A percentile compares a stretch with the other conserved stretches of the same genome.
These are phyloP conservation scores for Didymodactylos carnosus DNA, from an alignment of 2,888 invertebrate species.

Conservation along the genomic window DNA sequence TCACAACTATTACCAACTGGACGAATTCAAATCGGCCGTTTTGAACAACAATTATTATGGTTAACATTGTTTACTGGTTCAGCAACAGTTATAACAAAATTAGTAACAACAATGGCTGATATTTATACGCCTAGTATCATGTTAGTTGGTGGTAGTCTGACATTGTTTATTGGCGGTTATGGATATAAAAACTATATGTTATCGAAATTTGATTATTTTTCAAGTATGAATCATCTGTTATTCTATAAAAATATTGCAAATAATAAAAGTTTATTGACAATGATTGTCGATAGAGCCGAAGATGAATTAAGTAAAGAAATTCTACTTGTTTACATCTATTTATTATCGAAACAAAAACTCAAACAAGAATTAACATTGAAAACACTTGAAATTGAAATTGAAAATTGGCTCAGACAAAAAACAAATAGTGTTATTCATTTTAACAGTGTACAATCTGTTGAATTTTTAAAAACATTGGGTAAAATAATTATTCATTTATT, in stretches of 20 bases:
- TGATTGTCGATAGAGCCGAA: constrained; percentile 29
- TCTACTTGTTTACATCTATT: background rate
- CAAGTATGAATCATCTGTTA: constrained; percentile 23
- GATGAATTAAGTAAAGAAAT: constrained; percentile 32
- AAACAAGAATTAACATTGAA: background rate
- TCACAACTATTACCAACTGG: constrained; percentile 30
- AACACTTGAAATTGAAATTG: background rate
- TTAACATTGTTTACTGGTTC: constrained; percentile 19
- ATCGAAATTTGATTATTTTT: constrained; percentile 23
- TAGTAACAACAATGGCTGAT: constrained; percentile 22
- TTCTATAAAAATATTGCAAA: constrained; percentile 31
- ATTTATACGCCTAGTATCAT: constrained; percentile 23
- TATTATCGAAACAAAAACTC: background rate
- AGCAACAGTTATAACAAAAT: constrained; percentile 22
- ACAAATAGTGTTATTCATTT: background rate
- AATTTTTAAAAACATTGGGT: background rate
- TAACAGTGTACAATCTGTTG: background rate
- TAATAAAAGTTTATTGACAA: constrained; percentile 27
- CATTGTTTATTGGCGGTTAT: constrained; percentile 20
- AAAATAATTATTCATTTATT: background rate
- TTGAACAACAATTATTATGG: constrained; percentile 23
- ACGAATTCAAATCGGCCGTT: constrained; percentile 22
- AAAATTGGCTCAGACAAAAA: background rate
- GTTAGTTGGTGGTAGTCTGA: constrained; percentile 19
- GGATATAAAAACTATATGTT: constrained; percentile 24